phyloP scores from a whole-genome alignment of 2,888 invertebrate species.

The Omphaloscelis lunosa region DNA sequence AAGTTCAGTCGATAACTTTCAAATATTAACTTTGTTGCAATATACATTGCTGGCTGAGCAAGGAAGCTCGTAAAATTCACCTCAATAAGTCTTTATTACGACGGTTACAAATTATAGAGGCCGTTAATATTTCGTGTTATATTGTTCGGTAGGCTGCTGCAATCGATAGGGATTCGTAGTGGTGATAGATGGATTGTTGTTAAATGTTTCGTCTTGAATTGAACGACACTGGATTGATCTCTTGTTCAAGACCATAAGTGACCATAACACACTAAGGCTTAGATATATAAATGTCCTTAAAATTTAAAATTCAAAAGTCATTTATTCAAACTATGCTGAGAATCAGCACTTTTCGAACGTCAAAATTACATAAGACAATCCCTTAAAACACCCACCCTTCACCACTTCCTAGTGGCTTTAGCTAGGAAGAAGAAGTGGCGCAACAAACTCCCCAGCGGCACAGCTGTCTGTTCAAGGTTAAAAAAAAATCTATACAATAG shows the following conservation, averaged over 20 bases:
- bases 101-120: slow-evolving; percentile 36
- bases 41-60: slow-evolving; percentile 29
- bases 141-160: slow-evolving; percentile 6
- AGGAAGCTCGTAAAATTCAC: slow-evolving; percentile 42
- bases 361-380: too few species aligned
- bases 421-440: too few species aligned
- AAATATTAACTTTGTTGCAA: slow-evolving; percentile 38
- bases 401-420: too few species aligned
- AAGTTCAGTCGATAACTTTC: slow-evolving; percentile 8
- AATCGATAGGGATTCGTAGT: background rate
- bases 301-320: too few species aligned
- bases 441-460: too few species aligned
- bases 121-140: slow-evolving; percentile 29
- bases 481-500: too few species aligned
- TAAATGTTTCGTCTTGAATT: background rate
- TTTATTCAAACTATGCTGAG: too few species aligned
- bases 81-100: slow-evolving; percentile 47
- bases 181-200: background rate
- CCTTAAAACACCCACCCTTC: too few species aligned
- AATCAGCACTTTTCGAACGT: too few species aligned
- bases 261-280: background rate
- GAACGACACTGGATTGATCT: background rate
- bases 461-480: too few species aligned
- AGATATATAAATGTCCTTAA: background rate
- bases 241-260: background rate